Base-by-base conservation (phyloP, 2,888 invertebrate species). In the Bursaphelenchus okinawaensis region DNA sequence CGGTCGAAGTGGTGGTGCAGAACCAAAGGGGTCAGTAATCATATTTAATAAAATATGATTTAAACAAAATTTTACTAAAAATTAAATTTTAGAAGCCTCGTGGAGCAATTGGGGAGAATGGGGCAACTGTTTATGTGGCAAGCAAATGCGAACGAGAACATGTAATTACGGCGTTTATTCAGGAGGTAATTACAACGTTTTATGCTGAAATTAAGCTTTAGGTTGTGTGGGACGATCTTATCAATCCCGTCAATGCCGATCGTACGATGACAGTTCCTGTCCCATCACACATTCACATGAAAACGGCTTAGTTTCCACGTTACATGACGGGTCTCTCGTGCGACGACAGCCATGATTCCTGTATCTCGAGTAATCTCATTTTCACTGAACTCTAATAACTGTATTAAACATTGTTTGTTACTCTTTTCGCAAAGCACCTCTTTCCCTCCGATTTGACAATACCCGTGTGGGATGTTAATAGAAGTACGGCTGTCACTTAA, bases 111-210 rank as follows among this genome's bases (percentile, higher is more conserved):
- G 73, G 73, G 52, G 63, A 31, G 22, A 52, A 16, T 73, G 75
- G 75, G 67, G 55, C 61, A 71, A 74, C 26, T 72, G 72, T 63
- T 71, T 72, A 65, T 72, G 72, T 56, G 59, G 61, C 40, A 73
- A 74, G 58, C 74, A 69, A 55, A 55, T 74, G 55, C 64, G 72
- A 55, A 70, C 71, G 19, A 56, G 74, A 54, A 26, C 52, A 19
- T 74, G 74, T 55, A 57, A 60, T 40, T 71, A 74, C 58, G 68
- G 71, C 9, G 40, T 28, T 40, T 62, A 72, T 50, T 68, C 71
- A 19, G 52, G 64, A 55, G 65, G 65, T 62, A n/a, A 7, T 6
- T 22, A 7, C 54, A n/a, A 63, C 19, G 20, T 9, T 55, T 60
- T 62, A 20, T 7, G 19, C 24, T 19, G 8, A 64, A 62, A 6